A percentile compares a stretch with the other conserved stretches of the same genome.
Evolutionary conservation across 2,888 invertebrate species (phyloP).

Genomic region (Punctoribates punctum): DNA sequence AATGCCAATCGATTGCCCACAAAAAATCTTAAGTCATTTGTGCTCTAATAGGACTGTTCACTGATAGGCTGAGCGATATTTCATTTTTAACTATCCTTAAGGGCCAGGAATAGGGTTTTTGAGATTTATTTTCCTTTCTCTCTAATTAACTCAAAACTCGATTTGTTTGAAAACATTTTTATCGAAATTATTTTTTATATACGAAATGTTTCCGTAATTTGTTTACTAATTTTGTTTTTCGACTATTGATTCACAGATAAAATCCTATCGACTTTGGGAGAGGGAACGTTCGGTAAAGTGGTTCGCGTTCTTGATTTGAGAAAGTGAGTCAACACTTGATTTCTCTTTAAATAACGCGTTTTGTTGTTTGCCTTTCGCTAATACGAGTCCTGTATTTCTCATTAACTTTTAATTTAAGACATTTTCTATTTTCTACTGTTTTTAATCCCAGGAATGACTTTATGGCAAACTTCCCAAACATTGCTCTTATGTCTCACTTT

Average conservation of each 20-base stretch:
- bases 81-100: not conserved
- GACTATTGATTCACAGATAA: conserved; percentile 69
- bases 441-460: not conserved
- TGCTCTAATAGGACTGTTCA: not conserved
- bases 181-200: not conserved
- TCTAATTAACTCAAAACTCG: not conserved
- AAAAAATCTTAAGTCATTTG: conserved; percentile 13
- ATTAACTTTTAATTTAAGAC: not conserved
- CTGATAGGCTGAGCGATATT: conserved; percentile 7
- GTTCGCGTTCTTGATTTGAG: conserved; percentile 96
- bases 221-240: conserved; percentile 46
- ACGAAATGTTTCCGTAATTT: not conserved
- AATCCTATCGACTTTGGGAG: conserved; percentile 95
- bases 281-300: conserved; percentile 99
- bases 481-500: not conserved
- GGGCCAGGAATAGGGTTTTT: conserved; percentile 29
- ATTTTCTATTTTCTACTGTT: not conserved
- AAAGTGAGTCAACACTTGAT: conserved; percentile 66
- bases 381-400: not conserved
- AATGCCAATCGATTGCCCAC: not conserved
- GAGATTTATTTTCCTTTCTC: not conserved
- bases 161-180: not conserved
- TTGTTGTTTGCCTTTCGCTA: not conserved
- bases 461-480: conserved; percentile 17
- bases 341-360: conserved; percentile 6